Evolutionary conservation across 64 coral and sea anemone genomes (phyloP).

Genomic region (Actinia tenebrosa): DNA sequence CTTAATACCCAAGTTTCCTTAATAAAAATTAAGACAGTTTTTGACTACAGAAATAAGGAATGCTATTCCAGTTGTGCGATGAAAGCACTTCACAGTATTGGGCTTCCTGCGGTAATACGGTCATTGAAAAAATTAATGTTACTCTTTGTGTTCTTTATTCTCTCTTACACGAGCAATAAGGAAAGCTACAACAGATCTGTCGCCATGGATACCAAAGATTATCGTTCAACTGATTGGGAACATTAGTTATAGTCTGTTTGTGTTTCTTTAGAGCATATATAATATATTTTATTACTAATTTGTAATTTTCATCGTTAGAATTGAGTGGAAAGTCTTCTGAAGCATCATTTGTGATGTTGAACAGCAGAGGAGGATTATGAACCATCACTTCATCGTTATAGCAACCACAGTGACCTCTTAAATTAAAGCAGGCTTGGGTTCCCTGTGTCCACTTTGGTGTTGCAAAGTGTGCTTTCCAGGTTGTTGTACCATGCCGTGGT

Average conservation of each 20-base stretch:
- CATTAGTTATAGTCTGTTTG: not conserved
- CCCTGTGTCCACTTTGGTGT: conserved; percentile 36
- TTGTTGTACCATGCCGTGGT: not conserved
- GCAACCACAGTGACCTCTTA: not conserved
- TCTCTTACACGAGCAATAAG: conserved; percentile 37
- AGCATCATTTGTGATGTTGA: conserved; percentile 22
- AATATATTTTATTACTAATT: conserved; percentile 25
- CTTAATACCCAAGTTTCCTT: too few species aligned
- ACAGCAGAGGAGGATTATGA: not conserved
- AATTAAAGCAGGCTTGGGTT: conserved; percentile 1
- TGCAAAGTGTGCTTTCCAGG: conserved; percentile 53
- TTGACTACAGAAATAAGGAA: too few species aligned
- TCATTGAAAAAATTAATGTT: too few species aligned
- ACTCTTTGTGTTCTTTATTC: not conserved
- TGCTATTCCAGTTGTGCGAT: too few species aligned
- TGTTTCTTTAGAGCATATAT: not conserved
- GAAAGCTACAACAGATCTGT: conserved; percentile 54
- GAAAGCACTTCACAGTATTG: too few species aligned
- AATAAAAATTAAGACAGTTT: too few species aligned
- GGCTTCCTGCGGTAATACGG: too few species aligned
- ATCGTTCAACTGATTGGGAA: conserved; percentile 34
- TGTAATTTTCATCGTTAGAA: not conserved
- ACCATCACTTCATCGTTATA: not conserved
- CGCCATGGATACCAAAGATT: conserved; percentile 21
- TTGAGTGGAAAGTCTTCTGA: conserved; percentile 24